Evolutionary conservation across 2,888 invertebrate species (phyloP), one percentile per base, ranked within the genome.

Genomic region (Muschampia plurimacula): DNA sequence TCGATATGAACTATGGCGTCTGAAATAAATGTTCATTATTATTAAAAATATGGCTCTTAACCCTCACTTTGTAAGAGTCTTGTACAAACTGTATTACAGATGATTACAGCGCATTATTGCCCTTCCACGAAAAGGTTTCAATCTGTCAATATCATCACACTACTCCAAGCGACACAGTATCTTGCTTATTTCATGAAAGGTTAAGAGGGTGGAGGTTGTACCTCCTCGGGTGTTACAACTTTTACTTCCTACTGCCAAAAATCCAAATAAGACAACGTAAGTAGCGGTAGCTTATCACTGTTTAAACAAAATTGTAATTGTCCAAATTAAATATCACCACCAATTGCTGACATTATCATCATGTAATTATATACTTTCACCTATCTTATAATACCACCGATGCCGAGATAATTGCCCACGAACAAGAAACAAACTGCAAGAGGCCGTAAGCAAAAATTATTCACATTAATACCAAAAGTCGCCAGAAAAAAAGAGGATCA

Each of bases 301-400:
- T 72, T 64, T 59, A 57, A 73, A 69, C 66, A 65, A 74, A 77
- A 75, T 74, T 75, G 70, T 72, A 73, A 60, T 71, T 66, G 49
- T 49, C 62, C 60, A 44, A 74, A 65, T 74, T 64, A 60, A 72
- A 49, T 46, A 59, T 52, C 41, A 55, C 62, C 59, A 49, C 60
- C 76, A 64, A 77, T 77, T 74, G 65, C 76, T 74, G 70, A 74
- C 76, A 78, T 75, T 70, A 77, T 74, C 75, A 70, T 68, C 70
- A 69, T 68, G 80, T 82, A 87, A 91, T 90, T 89, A 88, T 81
- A 76, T 77, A 88, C 92, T 93, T 92, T 92, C 92, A 87, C 91
- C 87, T 81, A 81, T 82, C 84, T 81, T 82, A 81, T 84, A 84
- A 84, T 84, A 80, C 74, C 73, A 75, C 81, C 82, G 83, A 88